Conservation (phyloP, 2,113 vertebrate genomes). For the Aythya baeri region DNA sequence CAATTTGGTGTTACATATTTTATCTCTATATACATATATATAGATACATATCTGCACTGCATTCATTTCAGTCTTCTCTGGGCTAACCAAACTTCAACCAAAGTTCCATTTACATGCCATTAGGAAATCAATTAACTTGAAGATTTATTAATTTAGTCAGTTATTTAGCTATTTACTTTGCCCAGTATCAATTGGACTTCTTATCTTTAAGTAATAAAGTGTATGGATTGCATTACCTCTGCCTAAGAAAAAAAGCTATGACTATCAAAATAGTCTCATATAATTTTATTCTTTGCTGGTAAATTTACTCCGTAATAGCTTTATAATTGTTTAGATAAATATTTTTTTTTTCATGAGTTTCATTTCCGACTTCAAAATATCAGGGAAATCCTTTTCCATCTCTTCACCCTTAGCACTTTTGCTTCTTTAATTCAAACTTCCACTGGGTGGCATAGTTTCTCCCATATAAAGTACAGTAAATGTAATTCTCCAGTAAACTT, state of each 20-base stretch:
- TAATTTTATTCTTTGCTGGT: background rate
- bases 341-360: background rate
- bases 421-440: background rate
- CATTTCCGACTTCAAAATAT: background rate
- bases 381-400: background rate
- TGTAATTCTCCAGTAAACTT: background rate
- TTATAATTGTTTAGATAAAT: background rate
- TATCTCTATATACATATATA: background rate
- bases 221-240: background rate
- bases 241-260: background rate
- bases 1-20: background rate
- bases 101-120: background rate
- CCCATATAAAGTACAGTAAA: background rate
- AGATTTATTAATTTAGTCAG: no score
- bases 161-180: background rate
- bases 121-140: background rate
- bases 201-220: background rate
- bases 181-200: background rate
- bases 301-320: background rate
- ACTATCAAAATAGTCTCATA: background rate
- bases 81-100: background rate
- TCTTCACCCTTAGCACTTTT: background rate
- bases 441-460: slow-evolving; percentile 59
- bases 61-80: background rate
- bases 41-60: background rate